Percentiles rank a stretch among this genome's conserved stretches.
phyloP scores from a whole-genome alignment of 2,888 invertebrate species.

The Aphodius sticticus region DNA sequence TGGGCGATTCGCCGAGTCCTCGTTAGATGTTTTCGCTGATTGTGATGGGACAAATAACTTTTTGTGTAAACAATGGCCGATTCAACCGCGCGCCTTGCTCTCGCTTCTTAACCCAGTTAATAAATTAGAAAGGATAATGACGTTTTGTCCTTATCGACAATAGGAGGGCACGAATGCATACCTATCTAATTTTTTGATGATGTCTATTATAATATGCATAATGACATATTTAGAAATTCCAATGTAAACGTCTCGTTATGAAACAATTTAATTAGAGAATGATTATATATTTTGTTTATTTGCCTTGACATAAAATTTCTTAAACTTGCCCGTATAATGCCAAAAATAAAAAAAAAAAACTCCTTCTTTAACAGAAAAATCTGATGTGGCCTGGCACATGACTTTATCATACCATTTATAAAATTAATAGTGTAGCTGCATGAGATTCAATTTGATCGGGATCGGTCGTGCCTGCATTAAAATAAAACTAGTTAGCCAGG shows the following conservation, averaged over 20 bases:
- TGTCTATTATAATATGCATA: background rate
- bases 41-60: background rate
- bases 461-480: too few species aligned
- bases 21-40: background rate
- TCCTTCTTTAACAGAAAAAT: too few species aligned
- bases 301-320: too few species aligned
- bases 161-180: background rate
- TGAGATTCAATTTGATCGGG: too few species aligned
- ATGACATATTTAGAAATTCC: background rate
- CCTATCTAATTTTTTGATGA: background rate
- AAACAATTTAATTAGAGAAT: too few species aligned
- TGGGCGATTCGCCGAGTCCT: background rate
- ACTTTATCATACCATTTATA: too few species aligned
- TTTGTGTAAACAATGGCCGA: conserved; percentile 4
- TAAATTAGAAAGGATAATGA: conserved; percentile 4
- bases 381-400: too few species aligned
- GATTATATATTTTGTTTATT: too few species aligned
- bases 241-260: background rate
- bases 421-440: too few species aligned
- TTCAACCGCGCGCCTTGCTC: background rate
- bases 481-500: too few species aligned
- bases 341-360: too few species aligned
- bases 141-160: conserved; percentile 4
- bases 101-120: conserved; percentile 4
- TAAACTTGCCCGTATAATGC: too few species aligned